Evolutionary conservation across 2,797 vertebrate genomes (phyloP).

Genomic region (Chaetophractus vellerosus): DNA sequence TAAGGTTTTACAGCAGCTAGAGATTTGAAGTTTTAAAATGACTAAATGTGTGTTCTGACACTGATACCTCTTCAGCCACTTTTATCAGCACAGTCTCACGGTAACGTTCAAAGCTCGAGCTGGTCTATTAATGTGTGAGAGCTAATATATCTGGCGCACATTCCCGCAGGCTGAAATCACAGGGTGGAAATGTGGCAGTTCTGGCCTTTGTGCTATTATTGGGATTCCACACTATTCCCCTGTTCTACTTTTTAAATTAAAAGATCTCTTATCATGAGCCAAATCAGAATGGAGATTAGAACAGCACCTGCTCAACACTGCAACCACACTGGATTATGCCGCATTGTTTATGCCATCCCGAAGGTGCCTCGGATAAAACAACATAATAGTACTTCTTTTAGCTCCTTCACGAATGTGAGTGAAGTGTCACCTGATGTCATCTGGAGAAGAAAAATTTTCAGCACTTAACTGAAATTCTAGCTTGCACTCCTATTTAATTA

Average conservation of each 20-base stretch:
- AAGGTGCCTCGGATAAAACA: background rate
- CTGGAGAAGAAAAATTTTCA: constrained; percentile 43
- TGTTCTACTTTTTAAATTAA: constrained; percentile 24
- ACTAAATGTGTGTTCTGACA: background rate
- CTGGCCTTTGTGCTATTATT: background rate
- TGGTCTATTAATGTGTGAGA: background rate
- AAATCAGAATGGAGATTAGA: background rate
- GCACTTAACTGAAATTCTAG: constrained; percentile 65
- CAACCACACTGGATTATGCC: background rate
- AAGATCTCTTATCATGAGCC: constrained; percentile 1
- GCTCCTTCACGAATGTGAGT: background rate
- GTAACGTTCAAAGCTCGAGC: background rate
- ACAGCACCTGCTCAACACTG: background rate
- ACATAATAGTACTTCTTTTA: background rate
- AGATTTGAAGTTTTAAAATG: background rate
- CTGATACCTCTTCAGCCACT: background rate
- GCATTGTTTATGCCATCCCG: background rate
- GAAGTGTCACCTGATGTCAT: constrained; percentile 53
- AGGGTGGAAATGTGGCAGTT: background rate
- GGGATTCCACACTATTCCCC: background rate
- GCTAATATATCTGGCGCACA: background rate
- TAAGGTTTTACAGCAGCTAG: background rate
- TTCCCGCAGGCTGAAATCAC: background rate
- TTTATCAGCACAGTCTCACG: background rate
- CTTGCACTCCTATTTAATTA: constrained; percentile 46